Conservation (phyloP, 2,797 vertebrate genomes). For the Myoxocephalus aenaeus region DNA sequence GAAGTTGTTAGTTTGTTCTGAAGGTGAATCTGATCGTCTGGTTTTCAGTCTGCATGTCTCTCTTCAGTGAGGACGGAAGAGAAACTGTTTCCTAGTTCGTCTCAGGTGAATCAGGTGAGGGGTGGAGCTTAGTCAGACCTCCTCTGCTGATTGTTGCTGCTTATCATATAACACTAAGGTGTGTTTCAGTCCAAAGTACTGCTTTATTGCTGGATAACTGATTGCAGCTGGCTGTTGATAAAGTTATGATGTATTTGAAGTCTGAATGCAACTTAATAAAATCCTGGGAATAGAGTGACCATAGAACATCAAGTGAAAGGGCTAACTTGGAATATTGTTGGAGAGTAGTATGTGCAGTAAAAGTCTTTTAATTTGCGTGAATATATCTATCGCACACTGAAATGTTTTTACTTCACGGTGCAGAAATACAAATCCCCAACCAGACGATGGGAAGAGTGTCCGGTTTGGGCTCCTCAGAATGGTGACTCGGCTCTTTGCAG, state of each 20-base stretch:
- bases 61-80: not conserved
- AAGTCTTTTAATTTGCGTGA: no score
- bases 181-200: not conserved
- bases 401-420: no score
- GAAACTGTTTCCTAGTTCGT: not conserved
- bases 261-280: not conserved
- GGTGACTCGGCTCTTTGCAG: no score
- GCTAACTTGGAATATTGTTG: no score
- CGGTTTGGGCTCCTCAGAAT: no score
- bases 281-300: not conserved
- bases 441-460: no score
- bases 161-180: not conserved
- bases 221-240: not conserved
- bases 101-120: not conserved
- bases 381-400: no score
- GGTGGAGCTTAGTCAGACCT: not conserved
- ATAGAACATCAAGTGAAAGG: not conserved
- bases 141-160: no score
- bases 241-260: not conserved
- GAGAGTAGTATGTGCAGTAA: no score
- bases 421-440: no score
- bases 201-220: not conserved
- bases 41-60: not conserved
- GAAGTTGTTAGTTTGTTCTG: not conserved
- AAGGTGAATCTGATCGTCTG: conserved; percentile 3